Conservation (phyloP, 2,888 invertebrate genomes). For the Drosophila longiperda region DNA sequence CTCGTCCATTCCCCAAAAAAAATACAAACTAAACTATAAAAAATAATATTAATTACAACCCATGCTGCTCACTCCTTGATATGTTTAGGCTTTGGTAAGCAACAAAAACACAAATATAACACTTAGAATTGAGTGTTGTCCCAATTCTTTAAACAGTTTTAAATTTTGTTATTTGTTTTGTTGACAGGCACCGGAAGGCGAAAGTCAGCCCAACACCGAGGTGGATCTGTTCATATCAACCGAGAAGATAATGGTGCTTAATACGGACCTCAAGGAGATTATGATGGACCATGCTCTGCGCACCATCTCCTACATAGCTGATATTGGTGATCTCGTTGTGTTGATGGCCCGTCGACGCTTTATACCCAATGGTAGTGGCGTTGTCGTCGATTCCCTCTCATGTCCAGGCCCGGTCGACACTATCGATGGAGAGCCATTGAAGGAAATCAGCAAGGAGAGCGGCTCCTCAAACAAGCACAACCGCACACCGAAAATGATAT, state of each 20-base stretch:
- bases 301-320: conserved; percentile 99
- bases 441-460: conserved; percentile 43
- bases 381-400: conserved; percentile 38
- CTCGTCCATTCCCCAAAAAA: conserved; percentile 40
- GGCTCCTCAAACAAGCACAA: conserved; percentile 86
- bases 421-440: conserved; percentile 28
- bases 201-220: conserved; percentile 99
- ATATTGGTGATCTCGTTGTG: conserved; percentile 99
- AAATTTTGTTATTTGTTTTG: conserved; percentile 9
- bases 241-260: conserved; percentile 99
- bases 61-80: conserved; percentile 66
- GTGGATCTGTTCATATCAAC: conserved; percentile 99
- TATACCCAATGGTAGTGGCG: conserved; percentile 86
- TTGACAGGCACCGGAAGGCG: conserved; percentile 96
- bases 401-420: conserved; percentile 22
- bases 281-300: conserved; percentile 99
- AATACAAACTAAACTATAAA: conserved; percentile 1
- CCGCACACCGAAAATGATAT: conserved; percentile 98
- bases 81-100: conserved; percentile 81
- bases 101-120: conserved; percentile 19
- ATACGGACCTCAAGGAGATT: conserved; percentile 99
- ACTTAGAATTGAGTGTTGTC: conserved; percentile 5
- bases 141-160: not conserved
- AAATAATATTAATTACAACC: conserved; percentile 1
- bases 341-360: conserved; percentile 98